Percentiles rank a stretch among this genome's conserved stretches.
Conservation (phyloP, 2,113 vertebrate species). For the Pygoscelis antarcticus region DNA sequence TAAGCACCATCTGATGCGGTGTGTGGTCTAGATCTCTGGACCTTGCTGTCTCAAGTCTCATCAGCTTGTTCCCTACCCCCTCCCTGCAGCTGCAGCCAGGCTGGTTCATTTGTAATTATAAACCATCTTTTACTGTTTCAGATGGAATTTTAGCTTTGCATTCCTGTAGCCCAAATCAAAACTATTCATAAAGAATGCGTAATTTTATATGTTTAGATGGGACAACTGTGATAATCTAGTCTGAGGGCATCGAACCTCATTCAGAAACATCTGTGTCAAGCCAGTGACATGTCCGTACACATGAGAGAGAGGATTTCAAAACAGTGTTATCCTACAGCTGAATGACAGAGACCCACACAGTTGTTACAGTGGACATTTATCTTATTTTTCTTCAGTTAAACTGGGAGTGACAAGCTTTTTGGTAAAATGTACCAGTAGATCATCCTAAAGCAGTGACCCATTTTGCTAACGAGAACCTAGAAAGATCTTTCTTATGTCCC, state of each 20-base stretch:
- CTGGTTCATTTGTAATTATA: background rate
- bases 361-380: background rate
- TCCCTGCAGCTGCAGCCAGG: background rate
- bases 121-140: background rate
- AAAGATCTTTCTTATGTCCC: background rate
- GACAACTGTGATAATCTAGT: background rate
- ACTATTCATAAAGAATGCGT: background rate
- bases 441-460: background rate
- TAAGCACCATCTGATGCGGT: background rate
- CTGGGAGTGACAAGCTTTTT: background rate
- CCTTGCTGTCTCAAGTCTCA: background rate
- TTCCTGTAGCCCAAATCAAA: conserved; percentile 1
- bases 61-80: background rate
- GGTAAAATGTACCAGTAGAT: background rate
- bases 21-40: background rate
- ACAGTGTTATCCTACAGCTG: background rate
- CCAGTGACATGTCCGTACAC: background rate
- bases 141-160: background rate
- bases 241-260: background rate
- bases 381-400: background rate
- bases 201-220: background rate
- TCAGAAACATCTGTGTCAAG: background rate
- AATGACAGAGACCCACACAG: background rate
- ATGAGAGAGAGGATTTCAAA: background rate
- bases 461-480: background rate